Conservation (phyloP, 2,797 vertebrate species). For the Cichlasoma orientale region DNA sequence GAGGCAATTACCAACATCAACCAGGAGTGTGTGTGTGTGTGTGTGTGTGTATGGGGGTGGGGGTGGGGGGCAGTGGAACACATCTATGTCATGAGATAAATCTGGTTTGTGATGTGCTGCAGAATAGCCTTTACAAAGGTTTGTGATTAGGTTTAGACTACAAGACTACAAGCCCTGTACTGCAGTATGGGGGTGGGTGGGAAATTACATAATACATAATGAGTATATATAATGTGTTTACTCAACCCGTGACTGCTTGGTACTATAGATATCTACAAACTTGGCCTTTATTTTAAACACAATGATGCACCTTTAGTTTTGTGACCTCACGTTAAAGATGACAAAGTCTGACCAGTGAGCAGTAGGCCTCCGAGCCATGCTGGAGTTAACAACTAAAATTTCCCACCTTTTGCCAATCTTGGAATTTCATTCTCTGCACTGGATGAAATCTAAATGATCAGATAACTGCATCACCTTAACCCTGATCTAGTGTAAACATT, state of each 20-base stretch:
- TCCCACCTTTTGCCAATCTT: not conserved
- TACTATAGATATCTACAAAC: not conserved
- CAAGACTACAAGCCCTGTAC: not conserved
- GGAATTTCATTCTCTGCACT: not conserved
- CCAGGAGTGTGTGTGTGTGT: not conserved
- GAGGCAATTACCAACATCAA: conserved; percentile 57
- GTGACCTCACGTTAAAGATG: not conserved
- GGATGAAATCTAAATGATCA: not conserved
- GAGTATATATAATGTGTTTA: not conserved
- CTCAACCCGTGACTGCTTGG: not conserved
- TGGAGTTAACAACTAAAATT: not conserved
- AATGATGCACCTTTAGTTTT: not conserved
- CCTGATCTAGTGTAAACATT: not conserved
- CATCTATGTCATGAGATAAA: conserved; percentile 22
- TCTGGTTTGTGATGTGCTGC: not conserved
- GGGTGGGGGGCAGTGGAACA: conserved; percentile 25
- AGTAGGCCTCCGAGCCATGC: not conserved
- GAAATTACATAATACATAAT: not conserved
- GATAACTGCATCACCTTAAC: not conserved
- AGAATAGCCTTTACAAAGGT: not conserved
- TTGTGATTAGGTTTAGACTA: not conserved
- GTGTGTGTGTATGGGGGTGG: too few species aligned
- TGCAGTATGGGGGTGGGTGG: not conserved
- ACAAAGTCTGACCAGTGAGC: not conserved
- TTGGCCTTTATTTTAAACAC: not conserved